Percentiles rank a stretch among this genome's conserved stretches.
Conservation (phyloP, 1,140 invertebrate species). For the Gryon sp. region DNA sequence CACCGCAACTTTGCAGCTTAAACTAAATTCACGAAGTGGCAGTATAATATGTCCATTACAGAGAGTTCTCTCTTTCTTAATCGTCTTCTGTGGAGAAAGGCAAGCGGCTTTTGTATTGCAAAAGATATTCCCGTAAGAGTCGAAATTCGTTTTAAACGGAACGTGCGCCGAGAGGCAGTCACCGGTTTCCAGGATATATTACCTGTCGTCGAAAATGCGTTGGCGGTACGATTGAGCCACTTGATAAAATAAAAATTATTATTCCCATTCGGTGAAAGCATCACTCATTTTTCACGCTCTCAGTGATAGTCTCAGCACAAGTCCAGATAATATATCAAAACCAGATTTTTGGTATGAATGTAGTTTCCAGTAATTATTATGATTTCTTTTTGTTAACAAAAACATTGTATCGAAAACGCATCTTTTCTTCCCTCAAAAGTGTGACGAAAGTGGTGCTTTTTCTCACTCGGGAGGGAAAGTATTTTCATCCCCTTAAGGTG, state of each 20-base stretch:
- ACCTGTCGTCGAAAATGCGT: constrained; percentile 49
- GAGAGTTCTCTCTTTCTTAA: constrained; percentile 14
- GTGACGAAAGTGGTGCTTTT: too few species aligned
- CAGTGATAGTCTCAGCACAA: not conserved
- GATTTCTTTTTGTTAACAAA: too few species aligned
- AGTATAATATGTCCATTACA: constrained; percentile 1
- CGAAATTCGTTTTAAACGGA: constrained; percentile 20
- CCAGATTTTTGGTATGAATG: too few species aligned
- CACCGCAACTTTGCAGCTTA: too few species aligned
- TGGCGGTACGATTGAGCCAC: constrained; percentile 39
- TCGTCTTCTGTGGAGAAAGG: constrained; percentile 10
- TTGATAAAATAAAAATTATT: constrained; percentile 55
- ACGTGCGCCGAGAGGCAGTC: constrained; percentile 18
- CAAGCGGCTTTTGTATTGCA: constrained; percentile 12
- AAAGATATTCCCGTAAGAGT: constrained; percentile 19
- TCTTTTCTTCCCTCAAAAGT: too few species aligned
- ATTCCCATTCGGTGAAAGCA: constrained; percentile 27
- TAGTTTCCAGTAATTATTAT: too few species aligned
- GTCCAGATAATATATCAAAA: constrained; percentile 20
- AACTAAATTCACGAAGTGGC: not conserved
- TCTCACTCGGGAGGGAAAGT: too few species aligned
- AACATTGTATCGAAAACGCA: too few species aligned
- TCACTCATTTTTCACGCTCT: constrained; percentile 31
- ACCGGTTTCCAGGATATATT: constrained; percentile 35
- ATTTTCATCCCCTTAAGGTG: too few species aligned